Evolutionary conservation across 2,113 vertebrate species (phyloP).

Genomic region (Lepidothrix coronata): DNA sequence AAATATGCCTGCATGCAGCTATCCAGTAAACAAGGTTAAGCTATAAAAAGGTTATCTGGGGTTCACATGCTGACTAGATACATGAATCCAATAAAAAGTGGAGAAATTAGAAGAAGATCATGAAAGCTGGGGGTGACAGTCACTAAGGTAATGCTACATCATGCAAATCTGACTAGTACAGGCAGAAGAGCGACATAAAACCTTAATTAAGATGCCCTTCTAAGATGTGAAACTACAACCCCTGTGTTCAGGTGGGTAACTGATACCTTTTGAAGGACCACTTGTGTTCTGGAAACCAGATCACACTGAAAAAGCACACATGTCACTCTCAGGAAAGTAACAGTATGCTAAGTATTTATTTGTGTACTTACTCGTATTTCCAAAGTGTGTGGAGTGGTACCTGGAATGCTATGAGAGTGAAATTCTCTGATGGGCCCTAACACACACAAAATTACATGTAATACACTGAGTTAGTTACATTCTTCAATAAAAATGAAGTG

Average conservation of each 20-base stretch:
- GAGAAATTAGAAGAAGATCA: background rate
- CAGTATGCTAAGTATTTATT: background rate
- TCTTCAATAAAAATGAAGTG: background rate
- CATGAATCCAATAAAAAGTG: background rate
- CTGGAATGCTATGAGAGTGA: background rate
- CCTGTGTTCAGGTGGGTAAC: background rate
- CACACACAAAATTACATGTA: background rate
- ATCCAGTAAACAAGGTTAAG: background rate
- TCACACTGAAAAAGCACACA: background rate
- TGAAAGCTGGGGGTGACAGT: background rate
- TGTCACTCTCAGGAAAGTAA: background rate
- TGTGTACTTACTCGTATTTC: background rate
- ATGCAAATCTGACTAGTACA: background rate
- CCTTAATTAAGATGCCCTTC: background rate
- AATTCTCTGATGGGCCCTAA: background rate
- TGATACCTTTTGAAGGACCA: background rate
- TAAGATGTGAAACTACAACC: background rate
- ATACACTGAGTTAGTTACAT: background rate
- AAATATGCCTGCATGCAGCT: background rate
- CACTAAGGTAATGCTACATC: background rate
- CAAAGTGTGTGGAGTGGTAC: fast-evolving
- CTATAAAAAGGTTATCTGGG: background rate
- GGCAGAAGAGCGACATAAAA: background rate
- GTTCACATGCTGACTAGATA: background rate
- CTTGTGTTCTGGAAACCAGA: background rate